Base-by-base conservation (phyloP, 2,113 vertebrate species). In the Megaceryle maxima region DNA sequence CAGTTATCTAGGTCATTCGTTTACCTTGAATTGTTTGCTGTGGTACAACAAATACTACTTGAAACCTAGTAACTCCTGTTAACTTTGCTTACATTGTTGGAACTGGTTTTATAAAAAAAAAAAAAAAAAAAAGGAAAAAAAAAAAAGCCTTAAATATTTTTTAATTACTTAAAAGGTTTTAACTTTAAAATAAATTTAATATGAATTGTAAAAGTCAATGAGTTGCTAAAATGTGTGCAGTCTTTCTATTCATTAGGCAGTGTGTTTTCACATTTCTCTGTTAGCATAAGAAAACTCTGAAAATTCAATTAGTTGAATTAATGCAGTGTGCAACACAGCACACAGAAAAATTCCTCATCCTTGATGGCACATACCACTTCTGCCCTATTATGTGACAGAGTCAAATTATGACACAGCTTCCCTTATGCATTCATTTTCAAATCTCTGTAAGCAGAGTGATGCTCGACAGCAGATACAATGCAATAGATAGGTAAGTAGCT, bases 271-370 rank as follows among this genome's bases (percentile, higher is more conserved):
- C 66, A 84, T 96, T 94, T 90, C 82, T 92, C 83, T 95, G 83
- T 96, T 93, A 94, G 56, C 56, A 88, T 88, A 95, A 93, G 80
- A 94, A 93, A 96, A 92, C 73, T 79, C 93, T 87, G 80, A 96
- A 97, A 96, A 96, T 96, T 95, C 90, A 94, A 92, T 97, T 95
- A 96, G 48, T 92, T 96, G 92, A 95, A 94, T 96, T 96, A 97
- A 96, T 96, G 86, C 94, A 88, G 86, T 96, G 86, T 96, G 94
- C 88, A 96, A 88, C 70, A 87, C 48, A 87, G 74, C 70, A 87
- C 91, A 91, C 66, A 91, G 81, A 94, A 92, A 94, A 95, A 57
- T 64, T 87, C 53, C 66, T 62, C 20, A 43, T 84, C 53, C 66
- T 94, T 91, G 80, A 79, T 88, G 57, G 64, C 48, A 84, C 35